A percentile compares a stretch with the other conserved stretches of the same genome.
phyloP scores from a whole-genome alignment of 1,140 invertebrate species.

The Bombus breviceps region DNA sequence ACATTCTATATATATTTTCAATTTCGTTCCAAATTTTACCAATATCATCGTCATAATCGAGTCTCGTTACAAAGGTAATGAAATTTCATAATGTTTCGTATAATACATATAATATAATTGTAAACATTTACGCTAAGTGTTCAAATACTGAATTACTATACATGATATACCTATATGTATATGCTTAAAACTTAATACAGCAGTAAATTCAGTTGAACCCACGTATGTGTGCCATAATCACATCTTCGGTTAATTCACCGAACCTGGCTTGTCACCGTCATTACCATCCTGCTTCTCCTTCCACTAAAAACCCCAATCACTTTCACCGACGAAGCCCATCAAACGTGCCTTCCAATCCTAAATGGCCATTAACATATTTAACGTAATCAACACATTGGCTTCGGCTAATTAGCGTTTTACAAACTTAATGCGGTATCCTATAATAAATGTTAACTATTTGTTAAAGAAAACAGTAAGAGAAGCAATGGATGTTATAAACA shows the following conservation, averaged over 20 bases:
- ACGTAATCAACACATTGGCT: neutral
- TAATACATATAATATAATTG: no score
- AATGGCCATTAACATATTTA: neutral
- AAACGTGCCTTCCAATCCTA: neutral
- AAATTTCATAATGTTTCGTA: no score
- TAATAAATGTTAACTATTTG: no score
- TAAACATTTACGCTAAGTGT: no score
- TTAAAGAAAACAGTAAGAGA: no score
- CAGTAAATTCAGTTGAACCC: neutral
- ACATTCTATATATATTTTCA: no score
- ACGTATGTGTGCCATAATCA: neutral
- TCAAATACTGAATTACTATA: no score
- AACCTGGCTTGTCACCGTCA: neutral
- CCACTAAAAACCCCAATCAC: slow-evolving; percentile 1
- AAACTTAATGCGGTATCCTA: no score
- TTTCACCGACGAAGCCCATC: neutral
- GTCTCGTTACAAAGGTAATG: no score
- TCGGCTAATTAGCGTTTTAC: neutral
- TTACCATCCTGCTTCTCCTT: neutral
- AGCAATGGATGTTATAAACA: no score
- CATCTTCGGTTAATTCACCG: neutral
- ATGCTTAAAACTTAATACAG: neutral
- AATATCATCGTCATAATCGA: no score
- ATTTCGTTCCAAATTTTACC: no score
- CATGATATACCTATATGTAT: neutral